Percentiles rank a stretch among this genome's conserved stretches.
Conservation (phyloP, 2,888 invertebrate species). For the Clostera curtula region DNA sequence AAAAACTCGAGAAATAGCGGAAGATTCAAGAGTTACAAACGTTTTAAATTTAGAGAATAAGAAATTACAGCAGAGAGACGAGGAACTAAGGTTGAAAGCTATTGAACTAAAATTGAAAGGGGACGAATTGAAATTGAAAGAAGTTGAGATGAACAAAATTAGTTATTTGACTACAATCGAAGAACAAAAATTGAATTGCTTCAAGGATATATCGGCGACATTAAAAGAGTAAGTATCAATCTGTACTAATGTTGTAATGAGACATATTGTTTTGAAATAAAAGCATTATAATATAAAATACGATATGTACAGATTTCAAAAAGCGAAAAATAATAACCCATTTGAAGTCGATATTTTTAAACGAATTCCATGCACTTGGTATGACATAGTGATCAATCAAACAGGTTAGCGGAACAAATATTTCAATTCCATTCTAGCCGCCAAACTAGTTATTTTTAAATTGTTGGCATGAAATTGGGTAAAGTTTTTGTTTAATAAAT, state of each 20-base stretch:
- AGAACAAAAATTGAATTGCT: constrained; percentile 38
- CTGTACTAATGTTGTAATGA: too few relatives aligned
- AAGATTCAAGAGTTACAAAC: constrained; percentile 29
- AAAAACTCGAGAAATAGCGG: constrained; percentile 21
- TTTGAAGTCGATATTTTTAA: too few relatives aligned
- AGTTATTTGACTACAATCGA: constrained; percentile 36
- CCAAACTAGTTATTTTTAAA: too few relatives aligned
- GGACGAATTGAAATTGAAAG: constrained; percentile 36
- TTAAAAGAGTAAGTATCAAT: constrained; percentile 32
- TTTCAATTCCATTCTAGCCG: too few relatives aligned
- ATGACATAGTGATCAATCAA: not conserved
- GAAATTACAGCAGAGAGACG: constrained; percentile 30
- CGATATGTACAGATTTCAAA: too few relatives aligned
- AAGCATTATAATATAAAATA: too few relatives aligned
- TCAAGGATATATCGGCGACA: constrained; percentile 32
- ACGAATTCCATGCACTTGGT: not conserved
- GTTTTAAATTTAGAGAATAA: constrained; percentile 31
- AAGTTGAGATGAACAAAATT: constrained; percentile 39
- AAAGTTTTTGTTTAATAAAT: too few relatives aligned
- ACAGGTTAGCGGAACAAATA: too few relatives aligned
- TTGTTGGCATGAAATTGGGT: too few relatives aligned
- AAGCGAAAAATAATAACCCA: too few relatives aligned
- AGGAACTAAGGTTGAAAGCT: constrained; percentile 35
- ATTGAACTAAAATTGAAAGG: constrained; percentile 36
- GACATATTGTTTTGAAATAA: too few relatives aligned